These are phyloP conservation scores for Brachylomia viminalis DNA, from an alignment of 2,888 invertebrate genomes.

Conservation along the genomic window DNA sequence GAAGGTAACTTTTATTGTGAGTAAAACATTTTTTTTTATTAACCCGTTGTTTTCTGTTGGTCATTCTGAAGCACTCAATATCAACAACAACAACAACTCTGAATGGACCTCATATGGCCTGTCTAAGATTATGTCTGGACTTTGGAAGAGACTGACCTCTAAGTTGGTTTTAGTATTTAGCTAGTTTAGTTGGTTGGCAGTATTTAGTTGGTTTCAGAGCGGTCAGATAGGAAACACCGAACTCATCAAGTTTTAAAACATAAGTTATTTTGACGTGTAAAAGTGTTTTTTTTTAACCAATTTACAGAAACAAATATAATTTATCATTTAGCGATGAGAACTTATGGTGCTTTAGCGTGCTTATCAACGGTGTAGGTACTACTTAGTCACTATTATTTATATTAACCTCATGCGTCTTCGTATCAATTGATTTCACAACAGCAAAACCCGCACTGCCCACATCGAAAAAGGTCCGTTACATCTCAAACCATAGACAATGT, in stretches of 20 bases:
- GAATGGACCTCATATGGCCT: no score
- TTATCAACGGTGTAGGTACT: neutral
- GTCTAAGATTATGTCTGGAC: no score
- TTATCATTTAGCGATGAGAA: neutral
- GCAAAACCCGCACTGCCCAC: constrained; percentile 51
- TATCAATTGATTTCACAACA: constrained; percentile 38
- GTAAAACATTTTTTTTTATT: neutral
- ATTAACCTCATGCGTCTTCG: neutral
- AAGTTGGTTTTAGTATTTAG: no score
- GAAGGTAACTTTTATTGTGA: neutral
- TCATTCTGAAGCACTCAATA: neutral
- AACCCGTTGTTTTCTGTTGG: neutral
- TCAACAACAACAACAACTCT: no score
- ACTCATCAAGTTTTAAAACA: no score
- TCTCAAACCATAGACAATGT: constrained; percentile 61
- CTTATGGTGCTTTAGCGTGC: no score
- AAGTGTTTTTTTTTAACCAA: neutral
- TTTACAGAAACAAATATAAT: neutral
- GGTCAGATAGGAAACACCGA: no score
- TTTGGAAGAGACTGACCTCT: no score
- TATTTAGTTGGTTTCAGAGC: no score
- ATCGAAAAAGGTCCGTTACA: constrained; percentile 59
- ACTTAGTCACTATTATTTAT: neutral
- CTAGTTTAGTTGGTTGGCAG: no score
- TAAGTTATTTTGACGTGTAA: neutral